phyloP scores from a whole-genome alignment of 2,797 vertebrate species.

The Rhinatrema bivittatum region DNA sequence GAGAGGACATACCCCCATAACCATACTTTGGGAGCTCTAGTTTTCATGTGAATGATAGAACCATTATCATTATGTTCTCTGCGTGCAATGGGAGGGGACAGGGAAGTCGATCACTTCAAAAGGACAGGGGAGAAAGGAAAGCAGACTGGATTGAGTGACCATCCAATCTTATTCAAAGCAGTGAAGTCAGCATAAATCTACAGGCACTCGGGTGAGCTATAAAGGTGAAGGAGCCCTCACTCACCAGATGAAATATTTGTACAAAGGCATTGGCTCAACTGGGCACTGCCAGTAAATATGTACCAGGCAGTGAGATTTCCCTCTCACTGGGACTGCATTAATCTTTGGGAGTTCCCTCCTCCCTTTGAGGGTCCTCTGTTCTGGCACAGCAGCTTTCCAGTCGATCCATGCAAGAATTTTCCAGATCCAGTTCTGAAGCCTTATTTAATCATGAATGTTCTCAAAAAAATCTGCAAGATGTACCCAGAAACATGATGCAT shows the following conservation, averaged over 20 bases:
- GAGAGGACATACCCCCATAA: too few relatives aligned
- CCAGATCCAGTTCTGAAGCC: too few relatives aligned
- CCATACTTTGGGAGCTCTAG: too few relatives aligned
- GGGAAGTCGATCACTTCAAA: neutral
- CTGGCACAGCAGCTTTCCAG: too few relatives aligned
- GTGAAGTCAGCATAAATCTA: neutral
- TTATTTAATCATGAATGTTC: too few relatives aligned
- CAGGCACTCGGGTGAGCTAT: constrained; percentile 4
- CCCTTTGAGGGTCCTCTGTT: too few relatives aligned
- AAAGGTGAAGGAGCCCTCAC: neutral
- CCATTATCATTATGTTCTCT: neutral
- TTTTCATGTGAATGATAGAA: too few relatives aligned
- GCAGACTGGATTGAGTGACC: neutral
- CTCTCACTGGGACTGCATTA: neutral
- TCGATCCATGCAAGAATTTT: too few relatives aligned
- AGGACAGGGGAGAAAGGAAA: neutral
- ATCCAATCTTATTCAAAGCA: neutral
- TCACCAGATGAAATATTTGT: neutral
- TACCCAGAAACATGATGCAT: too few relatives aligned
- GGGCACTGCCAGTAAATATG: neutral
- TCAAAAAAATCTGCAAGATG: too few relatives aligned
- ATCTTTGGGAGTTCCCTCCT: too few relatives aligned
- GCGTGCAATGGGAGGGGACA: neutral
- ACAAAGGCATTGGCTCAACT: neutral
- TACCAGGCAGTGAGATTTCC: neutral